Evolutionary conservation across 2,113 vertebrate genomes (phyloP), one percentile per base, ranked within the genome.

Genomic region (Hyla sarda): DNA sequence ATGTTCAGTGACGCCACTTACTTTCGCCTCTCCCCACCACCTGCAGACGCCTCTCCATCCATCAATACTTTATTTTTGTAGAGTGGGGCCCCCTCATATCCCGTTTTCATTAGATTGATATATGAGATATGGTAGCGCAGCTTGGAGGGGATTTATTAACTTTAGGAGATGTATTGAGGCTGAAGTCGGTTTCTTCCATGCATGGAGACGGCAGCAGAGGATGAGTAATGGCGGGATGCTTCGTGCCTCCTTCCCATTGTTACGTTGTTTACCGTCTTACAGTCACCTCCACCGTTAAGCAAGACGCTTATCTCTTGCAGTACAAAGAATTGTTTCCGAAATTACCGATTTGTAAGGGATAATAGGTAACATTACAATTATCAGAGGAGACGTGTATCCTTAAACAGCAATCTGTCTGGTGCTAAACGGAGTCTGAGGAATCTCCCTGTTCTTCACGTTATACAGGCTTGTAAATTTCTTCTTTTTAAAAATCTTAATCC

Each of bases 91-190:
- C 2, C 11, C 10, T 10, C 34, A 73, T 41, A 21, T n/a, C 34
- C 17, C 12, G 71, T 47, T 73, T 73, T 45, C 71, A 73, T 73
- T 73, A 73, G 34, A 73, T 47, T 73, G 71, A 73, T 45, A 47
- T n/a, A 73, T 73, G 71, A 73, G 21, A 73, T n/a, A 73, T 73
- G 71, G 21, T 3, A 45, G 37, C 9, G 7, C 71, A 25, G 71
- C 71, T 73, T 21, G 21, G 37, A n/a, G 67, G 21, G 71, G 37
- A 73, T 73, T 45, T 45, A 73, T 73, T 73, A 73, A 45, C 21
- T 45, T 23, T 4, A 37, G 12, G 13, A 28, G 30, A 67, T 67
- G 30, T 69, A 69, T 69, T 21, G 34, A 41, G 19, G 32, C 47
- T 45, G 34, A 45, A 73, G 37, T 25, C 23, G 14, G 6, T 37